Conservation (phyloP, 92 coral and sea anemone species). For the Epizoanthus rinbou region DNA sequence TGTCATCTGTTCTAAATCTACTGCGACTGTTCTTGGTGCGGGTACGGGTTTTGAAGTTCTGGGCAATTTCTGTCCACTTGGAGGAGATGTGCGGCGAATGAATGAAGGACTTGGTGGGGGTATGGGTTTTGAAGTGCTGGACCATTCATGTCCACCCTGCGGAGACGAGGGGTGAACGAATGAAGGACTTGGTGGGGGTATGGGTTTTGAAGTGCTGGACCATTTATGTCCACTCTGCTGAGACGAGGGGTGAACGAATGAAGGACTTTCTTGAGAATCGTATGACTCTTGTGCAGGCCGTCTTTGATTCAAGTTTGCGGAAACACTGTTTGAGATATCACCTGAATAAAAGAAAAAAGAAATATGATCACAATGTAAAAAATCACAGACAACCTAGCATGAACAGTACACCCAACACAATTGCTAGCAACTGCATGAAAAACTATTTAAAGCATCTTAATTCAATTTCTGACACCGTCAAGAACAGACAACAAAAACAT, state of each 20-base stretch:
- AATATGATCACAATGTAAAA: no score
- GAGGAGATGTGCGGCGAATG: slow-evolving; percentile 9
- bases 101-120: slow-evolving; percentile 24
- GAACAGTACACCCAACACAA: no score
- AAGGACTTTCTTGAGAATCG: slow-evolving; percentile 34
- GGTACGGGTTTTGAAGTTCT: slow-evolving; percentile 1
- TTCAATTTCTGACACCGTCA: no score
- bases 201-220: background rate
- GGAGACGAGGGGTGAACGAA: slow-evolving; percentile 15
- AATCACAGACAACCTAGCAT: no score
- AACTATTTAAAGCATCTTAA: no score
- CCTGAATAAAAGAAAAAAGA: background rate
- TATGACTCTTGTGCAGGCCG: slow-evolving; percentile 32
- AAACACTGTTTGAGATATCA: background rate
- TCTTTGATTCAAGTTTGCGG: slow-evolving; percentile 7
- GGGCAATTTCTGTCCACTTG: background rate
- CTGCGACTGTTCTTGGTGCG: slow-evolving; percentile 7
- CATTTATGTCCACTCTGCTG: slow-evolving; percentile 4
- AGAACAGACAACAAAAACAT: no score
- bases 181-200: slow-evolving; percentile 19
- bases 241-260: slow-evolving; percentile 2
- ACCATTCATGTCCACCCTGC: background rate
- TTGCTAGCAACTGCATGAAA: no score
- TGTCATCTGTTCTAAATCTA: background rate
- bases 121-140: slow-evolving; percentile 1